Evolutionary conservation across 1,140 invertebrate species (phyloP).

Genomic region (Andricus grossulariae): DNA sequence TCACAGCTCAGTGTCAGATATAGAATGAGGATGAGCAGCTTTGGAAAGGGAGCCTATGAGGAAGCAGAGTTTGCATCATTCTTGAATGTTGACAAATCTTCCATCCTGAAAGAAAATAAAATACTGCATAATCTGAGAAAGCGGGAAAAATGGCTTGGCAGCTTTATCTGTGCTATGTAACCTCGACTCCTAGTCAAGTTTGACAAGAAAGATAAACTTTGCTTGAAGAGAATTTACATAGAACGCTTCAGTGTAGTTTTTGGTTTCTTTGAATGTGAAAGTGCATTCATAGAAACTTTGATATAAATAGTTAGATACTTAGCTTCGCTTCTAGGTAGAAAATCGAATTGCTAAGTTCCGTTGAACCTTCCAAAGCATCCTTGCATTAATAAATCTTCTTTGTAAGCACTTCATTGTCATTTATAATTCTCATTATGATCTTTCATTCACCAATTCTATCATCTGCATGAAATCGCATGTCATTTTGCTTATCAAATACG

Average conservation of each 20-base stretch:
- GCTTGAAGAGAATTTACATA: background rate
- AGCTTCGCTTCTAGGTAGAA: background rate
- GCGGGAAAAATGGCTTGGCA: background rate
- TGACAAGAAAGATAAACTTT: background rate
- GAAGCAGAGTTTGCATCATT: background rate
- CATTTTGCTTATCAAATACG: background rate
- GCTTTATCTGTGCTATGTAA: background rate
- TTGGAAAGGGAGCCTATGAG: background rate
- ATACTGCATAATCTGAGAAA: too few relatives aligned
- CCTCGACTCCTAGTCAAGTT: background rate
- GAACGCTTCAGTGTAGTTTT: background rate
- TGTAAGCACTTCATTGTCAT: slow-evolving; percentile 4
- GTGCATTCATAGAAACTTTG: background rate
- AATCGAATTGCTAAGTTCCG: background rate
- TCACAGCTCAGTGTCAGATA: too few relatives aligned
- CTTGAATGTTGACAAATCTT: background rate
- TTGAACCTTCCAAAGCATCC: background rate
- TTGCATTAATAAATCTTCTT: background rate
- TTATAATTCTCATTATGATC: background rate
- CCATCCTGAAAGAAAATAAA: background rate
- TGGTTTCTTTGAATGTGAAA: background rate
- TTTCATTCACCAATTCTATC: background rate
- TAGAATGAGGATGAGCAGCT: too few relatives aligned
- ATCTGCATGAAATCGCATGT: slow-evolving; percentile 20
- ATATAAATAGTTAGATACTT: background rate